Base-by-base conservation (phyloP, 1,140 invertebrate genomes). In the Drosophila simulans region DNA sequence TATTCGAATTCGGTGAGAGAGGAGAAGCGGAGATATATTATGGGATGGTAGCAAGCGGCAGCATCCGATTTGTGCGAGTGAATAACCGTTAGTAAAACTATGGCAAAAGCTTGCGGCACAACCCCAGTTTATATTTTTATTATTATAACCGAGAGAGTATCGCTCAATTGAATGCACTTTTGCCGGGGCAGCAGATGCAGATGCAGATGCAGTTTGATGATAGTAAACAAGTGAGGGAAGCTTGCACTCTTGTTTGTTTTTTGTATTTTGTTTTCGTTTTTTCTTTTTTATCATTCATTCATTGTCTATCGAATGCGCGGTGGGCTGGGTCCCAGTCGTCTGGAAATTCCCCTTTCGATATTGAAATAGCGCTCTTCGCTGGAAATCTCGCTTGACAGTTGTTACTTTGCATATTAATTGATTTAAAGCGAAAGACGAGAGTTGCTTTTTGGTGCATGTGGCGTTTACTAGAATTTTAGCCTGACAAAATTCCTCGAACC, bases 31-130 rank as follows among this genome's bases (percentile, higher is more conserved):
- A 35, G 27, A 46, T 35, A 22, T 34, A 42, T 11, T 45, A 48
- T 48, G n/a, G n/a, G 31, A 31, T 31, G 31, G 31, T 31, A 31
- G 27, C 1, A 11, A 15, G 17, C n/a, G 7, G 20, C 27, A 43
- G 52, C 27, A 37, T 22, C 12, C 43, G 64, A 65, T 68, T 42
- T 56, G 51, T 12, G 51, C 51, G 65, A 31, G 31, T 3, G 65
- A 49, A 57, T 70, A 70, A 70, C 66, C 65, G 66, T 70, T 70
- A 70, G 64, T 34, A 46, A 27, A 68, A 43, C 34, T 37, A 54
- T 46, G 17, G 37, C 27, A 66, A 62, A 54, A 45, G 59, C 59
- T 55, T 4, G 17, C 43, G 15, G 55, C 43, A 34, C 66, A 70
- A 69, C 68, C 68, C 68, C 48, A 70, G 42, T 57, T 69, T 51